These are phyloP conservation scores for Xyrauchen texanus DNA, from an alignment of 2,113 vertebrate species.

Conservation along the genomic window DNA sequence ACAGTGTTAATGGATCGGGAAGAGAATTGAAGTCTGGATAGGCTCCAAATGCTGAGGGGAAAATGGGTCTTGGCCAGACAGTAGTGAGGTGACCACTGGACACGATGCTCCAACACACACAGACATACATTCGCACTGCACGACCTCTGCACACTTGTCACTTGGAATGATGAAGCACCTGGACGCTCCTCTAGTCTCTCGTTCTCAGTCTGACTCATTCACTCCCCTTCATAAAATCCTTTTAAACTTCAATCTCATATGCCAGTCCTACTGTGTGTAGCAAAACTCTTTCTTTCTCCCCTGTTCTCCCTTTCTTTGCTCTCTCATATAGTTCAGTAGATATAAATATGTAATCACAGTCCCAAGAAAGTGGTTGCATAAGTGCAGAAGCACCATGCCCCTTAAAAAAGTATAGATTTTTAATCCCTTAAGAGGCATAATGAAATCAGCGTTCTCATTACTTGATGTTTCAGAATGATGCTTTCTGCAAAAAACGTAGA, in stretches of 20 bases:
- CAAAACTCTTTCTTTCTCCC: not conserved
- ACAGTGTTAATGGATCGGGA: conserved; percentile 13
- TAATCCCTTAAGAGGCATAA: too few relatives aligned
- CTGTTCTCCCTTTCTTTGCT: not conserved
- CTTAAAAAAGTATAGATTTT: too few relatives aligned
- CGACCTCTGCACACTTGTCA: conserved; percentile 66
- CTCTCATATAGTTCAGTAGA: too few relatives aligned
- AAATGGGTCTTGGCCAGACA: conserved; percentile 73
- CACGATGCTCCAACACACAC: conserved; percentile 58
- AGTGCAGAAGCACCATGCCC: too few relatives aligned
- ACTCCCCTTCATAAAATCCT: conserved; percentile 17
- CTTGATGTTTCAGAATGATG: too few relatives aligned
- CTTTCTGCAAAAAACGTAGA: too few relatives aligned
- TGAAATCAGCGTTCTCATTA: too few relatives aligned
- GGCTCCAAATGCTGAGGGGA: conserved; percentile 66
- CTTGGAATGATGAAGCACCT: conserved; percentile 72
- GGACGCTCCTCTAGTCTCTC: conserved; percentile 43
- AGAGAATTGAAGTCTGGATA: conserved; percentile 56
- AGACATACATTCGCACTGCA: conserved; percentile 7
- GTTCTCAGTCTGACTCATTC: conserved; percentile 44
- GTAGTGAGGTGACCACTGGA: conserved; percentile 74
- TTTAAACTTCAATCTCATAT: not conserved
- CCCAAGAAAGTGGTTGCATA: too few relatives aligned
- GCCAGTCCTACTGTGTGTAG: not conserved
- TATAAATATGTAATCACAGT: too few relatives aligned